Evolutionary conservation across 37 sponge, comb jelly and placozoan species (phyloP).

Genomic region (Diacarnus erythraeanus): DNA sequence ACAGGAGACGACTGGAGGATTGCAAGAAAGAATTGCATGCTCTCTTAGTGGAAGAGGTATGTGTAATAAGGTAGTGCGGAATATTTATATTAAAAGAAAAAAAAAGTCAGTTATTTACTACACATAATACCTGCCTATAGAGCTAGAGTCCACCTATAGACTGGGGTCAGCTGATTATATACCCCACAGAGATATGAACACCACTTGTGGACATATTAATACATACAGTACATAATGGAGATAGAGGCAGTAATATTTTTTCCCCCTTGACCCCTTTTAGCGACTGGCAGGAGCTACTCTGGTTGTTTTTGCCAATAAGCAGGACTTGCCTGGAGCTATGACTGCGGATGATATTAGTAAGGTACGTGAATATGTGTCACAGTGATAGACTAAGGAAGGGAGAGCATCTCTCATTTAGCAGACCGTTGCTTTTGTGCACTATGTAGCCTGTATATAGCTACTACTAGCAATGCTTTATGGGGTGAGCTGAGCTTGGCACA

Average conservation of each 20-base stretch:
- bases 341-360: slow-evolving; percentile 83
- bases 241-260: neutral
- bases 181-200: neutral
- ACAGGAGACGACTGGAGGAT: slow-evolving; percentile 84
- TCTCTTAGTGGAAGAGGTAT: slow-evolving; percentile 82
- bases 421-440: neutral
- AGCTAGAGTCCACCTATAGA: too few relatives aligned
- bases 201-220: too few relatives aligned
- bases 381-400: too few relatives aligned
- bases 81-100: too few relatives aligned
- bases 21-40: slow-evolving; percentile 76
- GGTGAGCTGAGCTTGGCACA: too few relatives aligned
- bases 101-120: too few relatives aligned
- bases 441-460: neutral
- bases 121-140: too few relatives aligned
- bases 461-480: too few relatives aligned
- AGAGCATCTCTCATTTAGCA: too few relatives aligned
- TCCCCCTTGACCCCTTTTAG: slow-evolving; percentile 30
- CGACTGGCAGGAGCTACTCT: slow-evolving; percentile 95
- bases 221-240: too few relatives aligned
- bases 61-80: neutral
- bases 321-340: slow-evolving; percentile 95
- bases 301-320: slow-evolving; percentile 99
- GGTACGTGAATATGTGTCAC: too few relatives aligned
- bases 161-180: too few relatives aligned